phyloP scores from a whole-genome alignment of 2,113 vertebrate genomes.

The Neofelis nebulosa region DNA sequence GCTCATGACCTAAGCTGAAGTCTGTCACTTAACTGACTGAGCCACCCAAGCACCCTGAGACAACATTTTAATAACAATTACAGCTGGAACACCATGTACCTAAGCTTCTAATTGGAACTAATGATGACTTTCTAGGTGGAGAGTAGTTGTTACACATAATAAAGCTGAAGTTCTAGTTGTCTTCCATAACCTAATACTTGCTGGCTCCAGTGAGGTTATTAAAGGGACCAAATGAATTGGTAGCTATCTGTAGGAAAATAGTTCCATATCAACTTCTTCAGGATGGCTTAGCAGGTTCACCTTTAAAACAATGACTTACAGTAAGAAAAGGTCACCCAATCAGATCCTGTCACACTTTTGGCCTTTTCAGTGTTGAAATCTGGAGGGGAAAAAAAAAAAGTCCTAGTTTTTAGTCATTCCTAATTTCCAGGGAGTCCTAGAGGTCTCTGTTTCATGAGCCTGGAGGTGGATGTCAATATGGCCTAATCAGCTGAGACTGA shows the following conservation, averaged over 20 bases:
- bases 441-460: background rate
- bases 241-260: background rate
- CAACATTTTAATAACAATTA: background rate
- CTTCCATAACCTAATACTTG: background rate
- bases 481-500: background rate
- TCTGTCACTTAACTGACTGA: too few species aligned
- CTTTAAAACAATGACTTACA: conserved; percentile 47
- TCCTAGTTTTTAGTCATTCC: background rate
- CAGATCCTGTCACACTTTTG: background rate
- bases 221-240: background rate
- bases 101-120: background rate
- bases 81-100: background rate
- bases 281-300: background rate
- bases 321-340: conserved; percentile 9
- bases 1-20: too few species aligned
- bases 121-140: background rate
- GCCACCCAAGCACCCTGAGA: background rate
- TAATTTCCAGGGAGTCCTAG: background rate
- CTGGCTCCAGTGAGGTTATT: background rate
- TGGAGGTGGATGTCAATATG: background rate
- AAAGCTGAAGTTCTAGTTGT: background rate
- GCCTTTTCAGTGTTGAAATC: conserved; percentile 19
- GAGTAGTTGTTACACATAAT: background rate
- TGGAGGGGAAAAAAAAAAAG: background rate
- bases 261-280: background rate